phyloP scores from a whole-genome alignment of 2,797 vertebrate genomes.

The Phrynocephalus forsythii region DNA sequence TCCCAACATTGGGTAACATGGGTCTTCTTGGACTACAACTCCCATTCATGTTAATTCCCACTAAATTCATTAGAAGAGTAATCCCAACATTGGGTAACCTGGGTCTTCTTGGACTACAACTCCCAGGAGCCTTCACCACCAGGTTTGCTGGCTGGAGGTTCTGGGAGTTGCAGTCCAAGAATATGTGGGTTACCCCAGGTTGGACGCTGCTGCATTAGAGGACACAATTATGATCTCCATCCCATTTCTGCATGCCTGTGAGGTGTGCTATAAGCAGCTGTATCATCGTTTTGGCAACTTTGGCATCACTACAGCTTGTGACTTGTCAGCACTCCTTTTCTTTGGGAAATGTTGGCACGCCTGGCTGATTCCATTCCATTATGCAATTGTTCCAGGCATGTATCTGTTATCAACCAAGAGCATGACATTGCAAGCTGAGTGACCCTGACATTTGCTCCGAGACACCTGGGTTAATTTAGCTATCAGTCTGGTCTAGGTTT shows the following conservation, averaged over 20 bases:
- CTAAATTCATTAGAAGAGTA: slow-evolving; percentile 51
- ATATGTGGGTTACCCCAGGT: too few relatives aligned
- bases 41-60: neutral
- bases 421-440: neutral
- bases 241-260: neutral
- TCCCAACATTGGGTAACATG: too few relatives aligned
- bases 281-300: slow-evolving; percentile 43
- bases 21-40: too few relatives aligned
- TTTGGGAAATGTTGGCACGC: neutral
- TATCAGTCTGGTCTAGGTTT: neutral
- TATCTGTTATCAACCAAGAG: slow-evolving; percentile 17
- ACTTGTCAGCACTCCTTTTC: slow-evolving; percentile 11
- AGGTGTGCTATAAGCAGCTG: slow-evolving; percentile 60
- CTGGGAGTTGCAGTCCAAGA: too few relatives aligned
- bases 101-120: too few relatives aligned
- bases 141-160: too few relatives aligned
- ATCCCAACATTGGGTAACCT: too few relatives aligned
- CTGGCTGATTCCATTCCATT: slow-evolving; percentile 1
- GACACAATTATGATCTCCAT: slow-evolving; percentile 48
- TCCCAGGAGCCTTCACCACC: too few relatives aligned
- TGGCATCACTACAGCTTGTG: slow-evolving; percentile 39
- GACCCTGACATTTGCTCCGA: slow-evolving; percentile 32
- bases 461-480: slow-evolving; percentile 11
- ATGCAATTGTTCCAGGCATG: neutral
- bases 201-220: too few relatives aligned